Base-by-base conservation (phyloP, 2,797 vertebrate species). In the Psittacula echo region DNA sequence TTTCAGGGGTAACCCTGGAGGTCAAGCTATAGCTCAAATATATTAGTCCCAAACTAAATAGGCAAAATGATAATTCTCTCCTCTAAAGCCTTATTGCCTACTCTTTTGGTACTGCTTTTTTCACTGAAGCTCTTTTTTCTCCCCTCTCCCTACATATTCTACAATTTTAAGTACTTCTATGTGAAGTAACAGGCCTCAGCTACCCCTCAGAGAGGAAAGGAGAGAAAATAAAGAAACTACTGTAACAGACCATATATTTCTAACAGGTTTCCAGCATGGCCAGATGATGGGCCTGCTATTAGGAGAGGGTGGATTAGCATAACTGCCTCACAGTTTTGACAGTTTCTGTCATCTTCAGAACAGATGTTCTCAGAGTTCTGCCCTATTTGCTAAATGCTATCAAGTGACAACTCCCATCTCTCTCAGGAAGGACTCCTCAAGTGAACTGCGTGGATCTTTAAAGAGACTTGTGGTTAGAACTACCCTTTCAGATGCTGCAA, bases 261-360 rank as follows among this genome's bases (percentile, higher is more conserved):
- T 50, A 89, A 67, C 21, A 91, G 68, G 6, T 77, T 94, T 92
- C 67, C 56, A 92, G 61, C 61, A 87, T 2, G 30, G 56, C 68
- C 87, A 87, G 73, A 62, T 78, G 70, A 95, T 71, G 77, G 48
- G 34, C n/a, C 41, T 1, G 2, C 76, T 90, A 80, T 85, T 87
- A 93, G 74, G 41, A 90, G 21, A 83, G 20, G 15, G 0, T 51
- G 56, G 61, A 87, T 88, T 56, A 90, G 86, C 37, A 65, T 67
- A 87, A 94, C 53, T 89, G 67, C 51, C 70, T 88, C 75, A 93
- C 8, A 91, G 85, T 78, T 96, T 72, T 77, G 60, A 94, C 70
- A 68, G 79, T 66, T 95, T 90, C 79, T 88, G 75, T 87, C 78
- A 92, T 89, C 73, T 75, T 88, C 70, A 89, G 85, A 94, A 89